These are phyloP conservation scores for Choristoneura rosaceana DNA, from an alignment of 2,888 invertebrate species.

Conservation along the genomic window DNA sequence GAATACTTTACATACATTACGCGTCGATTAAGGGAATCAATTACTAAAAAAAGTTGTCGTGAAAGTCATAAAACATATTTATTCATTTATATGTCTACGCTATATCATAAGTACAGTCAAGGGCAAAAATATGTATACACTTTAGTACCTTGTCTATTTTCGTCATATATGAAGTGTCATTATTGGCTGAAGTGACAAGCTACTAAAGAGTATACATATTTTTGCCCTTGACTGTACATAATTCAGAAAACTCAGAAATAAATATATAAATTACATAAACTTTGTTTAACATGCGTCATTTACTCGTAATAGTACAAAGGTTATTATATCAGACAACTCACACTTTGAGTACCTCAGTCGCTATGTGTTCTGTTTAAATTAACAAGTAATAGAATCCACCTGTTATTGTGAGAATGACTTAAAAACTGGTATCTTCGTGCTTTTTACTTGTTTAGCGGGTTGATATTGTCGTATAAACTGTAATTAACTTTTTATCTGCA, in stretches of 20 bases:
- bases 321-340: background rate
- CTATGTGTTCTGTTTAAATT: conserved; percentile 47
- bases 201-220: too few species aligned
- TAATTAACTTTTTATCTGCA: conserved; percentile 3
- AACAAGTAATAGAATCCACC: conserved; percentile 50
- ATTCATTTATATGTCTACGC: too few species aligned
- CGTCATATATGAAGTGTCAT: too few species aligned
- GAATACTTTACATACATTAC: too few species aligned
- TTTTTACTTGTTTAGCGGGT: background rate
- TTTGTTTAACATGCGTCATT: background rate
- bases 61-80: too few species aligned
- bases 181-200: too few species aligned
- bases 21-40: too few species aligned
- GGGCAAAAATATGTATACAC: too few species aligned
- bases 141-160: too few species aligned
- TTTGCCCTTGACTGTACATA: too few species aligned
- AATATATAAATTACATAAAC: background rate
- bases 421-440: conserved; percentile 6
- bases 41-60: too few species aligned
- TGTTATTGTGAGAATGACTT: conserved; percentile 28
- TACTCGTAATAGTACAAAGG: background rate
- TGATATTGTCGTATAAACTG: conserved; percentile 9
- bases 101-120: too few species aligned
- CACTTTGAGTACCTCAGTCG: conserved; percentile 20
- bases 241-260: background rate